Percentiles rank a stretch among this genome's conserved stretches.
Evolutionary conservation across 64 coral and sea anemone genomes (phyloP).

Genomic region (Montipora cactus): DNA sequence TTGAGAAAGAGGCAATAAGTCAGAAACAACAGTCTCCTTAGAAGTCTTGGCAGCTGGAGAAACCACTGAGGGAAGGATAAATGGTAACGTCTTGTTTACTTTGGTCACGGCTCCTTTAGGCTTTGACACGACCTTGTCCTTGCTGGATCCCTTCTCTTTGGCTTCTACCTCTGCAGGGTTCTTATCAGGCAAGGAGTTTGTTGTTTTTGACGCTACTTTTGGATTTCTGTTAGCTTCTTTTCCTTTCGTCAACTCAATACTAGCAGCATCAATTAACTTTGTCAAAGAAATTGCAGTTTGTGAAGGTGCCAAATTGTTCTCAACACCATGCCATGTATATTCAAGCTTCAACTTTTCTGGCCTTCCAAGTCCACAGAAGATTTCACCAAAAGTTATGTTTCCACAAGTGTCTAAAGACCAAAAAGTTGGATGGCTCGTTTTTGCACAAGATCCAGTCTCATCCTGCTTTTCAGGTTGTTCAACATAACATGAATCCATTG

Average conservation of each 20-base stretch:
- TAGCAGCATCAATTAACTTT: conserved; percentile 84
- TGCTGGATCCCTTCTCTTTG: conserved; percentile 15
- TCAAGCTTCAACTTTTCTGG: conserved; percentile 87
- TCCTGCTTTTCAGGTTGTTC: background rate
- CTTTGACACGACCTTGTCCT: conserved; percentile 35
- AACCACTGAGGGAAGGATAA: conserved; percentile 72
- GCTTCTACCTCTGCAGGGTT: background rate
- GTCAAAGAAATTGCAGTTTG: conserved; percentile 73
- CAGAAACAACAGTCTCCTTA: conserved; percentile 19
- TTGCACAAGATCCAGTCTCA: conserved; percentile 31
- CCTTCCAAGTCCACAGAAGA: conserved; percentile 83
- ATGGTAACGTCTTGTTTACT: conserved; percentile 61
- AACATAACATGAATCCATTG: background rate
- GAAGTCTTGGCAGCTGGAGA: conserved; percentile 20
- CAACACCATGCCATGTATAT: conserved; percentile 73
- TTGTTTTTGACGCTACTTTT: conserved; percentile 24
- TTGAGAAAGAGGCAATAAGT: background rate
- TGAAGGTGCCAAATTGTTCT: conserved; percentile 29
- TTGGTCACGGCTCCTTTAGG: conserved; percentile 65
- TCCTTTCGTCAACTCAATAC: conserved; percentile 72
- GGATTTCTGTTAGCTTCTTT: conserved; percentile 38
- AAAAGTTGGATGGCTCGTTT: conserved; percentile 2
- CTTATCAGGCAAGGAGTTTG: conserved; percentile 36
- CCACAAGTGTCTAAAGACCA: conserved; percentile 79
- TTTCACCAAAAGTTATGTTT: conserved; percentile 87